These are phyloP conservation scores for Pimephales promelas DNA, from an alignment of 2,113 vertebrate genomes.

Conservation along the genomic window DNA sequence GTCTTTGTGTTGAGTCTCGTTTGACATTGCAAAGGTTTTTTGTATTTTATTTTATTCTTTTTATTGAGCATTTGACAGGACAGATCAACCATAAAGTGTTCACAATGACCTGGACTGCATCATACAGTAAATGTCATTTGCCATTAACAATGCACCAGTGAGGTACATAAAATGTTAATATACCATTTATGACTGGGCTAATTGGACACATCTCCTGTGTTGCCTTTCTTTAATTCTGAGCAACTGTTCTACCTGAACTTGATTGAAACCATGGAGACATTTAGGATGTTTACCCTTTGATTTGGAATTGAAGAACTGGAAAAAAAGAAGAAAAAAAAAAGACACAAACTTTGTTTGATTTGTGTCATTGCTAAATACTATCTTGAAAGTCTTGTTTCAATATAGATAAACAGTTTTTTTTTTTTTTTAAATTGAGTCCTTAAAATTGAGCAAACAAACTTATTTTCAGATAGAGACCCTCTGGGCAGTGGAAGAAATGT, in stretches of 20 bases:
- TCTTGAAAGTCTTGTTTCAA: not conserved
- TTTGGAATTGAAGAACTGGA: not conserved
- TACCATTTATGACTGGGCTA: conserved; percentile 75
- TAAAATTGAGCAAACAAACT: not conserved
- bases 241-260: not conserved
- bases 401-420: not conserved
- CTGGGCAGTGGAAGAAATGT: not conserved
- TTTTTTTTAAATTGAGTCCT: too few species aligned
- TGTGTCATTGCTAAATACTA: not conserved
- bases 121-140: conserved; percentile 76
- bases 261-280: not conserved
- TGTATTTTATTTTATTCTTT: conserved; percentile 38
- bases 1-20: conserved; percentile 71
- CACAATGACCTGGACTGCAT: conserved; percentile 73
- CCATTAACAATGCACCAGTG: conserved; percentile 76
- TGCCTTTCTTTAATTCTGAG: conserved; percentile 63
- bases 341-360: not conserved
- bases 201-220: conserved; percentile 69
- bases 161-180: conserved; percentile 78
- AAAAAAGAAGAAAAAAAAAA: not conserved
- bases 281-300: not conserved
- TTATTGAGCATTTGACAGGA: conserved; percentile 77
- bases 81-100: conserved; percentile 75
- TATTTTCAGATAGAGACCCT: conserved; percentile 11
- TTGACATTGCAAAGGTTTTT: conserved; percentile 75